A percentile compares a stretch with the other conserved stretches of the same genome.
Conservation (phyloP, 2,113 vertebrate species). For the Platichthys flesus region DNA sequence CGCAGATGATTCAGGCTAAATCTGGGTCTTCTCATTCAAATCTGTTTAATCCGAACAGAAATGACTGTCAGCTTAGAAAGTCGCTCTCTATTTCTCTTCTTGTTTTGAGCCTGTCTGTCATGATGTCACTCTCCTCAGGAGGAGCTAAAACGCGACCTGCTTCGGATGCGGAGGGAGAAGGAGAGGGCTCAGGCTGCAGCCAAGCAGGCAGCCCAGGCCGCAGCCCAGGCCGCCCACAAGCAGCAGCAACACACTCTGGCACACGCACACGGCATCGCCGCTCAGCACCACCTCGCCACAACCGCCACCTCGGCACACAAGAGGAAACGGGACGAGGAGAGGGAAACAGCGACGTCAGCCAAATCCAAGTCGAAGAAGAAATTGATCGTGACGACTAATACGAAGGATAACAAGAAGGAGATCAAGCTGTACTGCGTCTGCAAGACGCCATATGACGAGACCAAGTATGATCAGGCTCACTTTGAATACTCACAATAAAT, state of each 20-base stretch:
- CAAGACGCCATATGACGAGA: slow-evolving; percentile 98
- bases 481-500: not conserved
- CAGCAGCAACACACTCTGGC: slow-evolving; percentile 59
- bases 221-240: slow-evolving; percentile 69
- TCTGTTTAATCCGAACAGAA: too few species aligned
- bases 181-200: slow-evolving; percentile 89
- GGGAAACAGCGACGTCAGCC: slow-evolving; percentile 64
- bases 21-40: too few species aligned
- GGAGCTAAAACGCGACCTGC: slow-evolving; percentile 92
- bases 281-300: slow-evolving; percentile 58
- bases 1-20: not conserved
- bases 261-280: slow-evolving; percentile 45
- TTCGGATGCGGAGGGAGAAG: slow-evolving; percentile 91
- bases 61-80: too few species aligned
- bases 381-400: slow-evolving; percentile 95
- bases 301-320: slow-evolving; percentile 83
- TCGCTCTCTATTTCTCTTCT: not conserved
- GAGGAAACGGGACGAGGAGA: slow-evolving; percentile 95
- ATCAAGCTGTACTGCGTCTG: slow-evolving; percentile 98
- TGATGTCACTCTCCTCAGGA: slow-evolving; percentile 81
- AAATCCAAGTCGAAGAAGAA: slow-evolving; percentile 97
- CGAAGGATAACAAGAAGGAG: slow-evolving; percentile 97
- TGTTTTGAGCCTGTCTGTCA: not conserved
- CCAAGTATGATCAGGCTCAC: slow-evolving; percentile 87
- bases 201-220: slow-evolving; percentile 68